Base-by-base conservation (phyloP, 1,140 invertebrate genomes). In the Caenorhabditis tropicalis region DNA sequence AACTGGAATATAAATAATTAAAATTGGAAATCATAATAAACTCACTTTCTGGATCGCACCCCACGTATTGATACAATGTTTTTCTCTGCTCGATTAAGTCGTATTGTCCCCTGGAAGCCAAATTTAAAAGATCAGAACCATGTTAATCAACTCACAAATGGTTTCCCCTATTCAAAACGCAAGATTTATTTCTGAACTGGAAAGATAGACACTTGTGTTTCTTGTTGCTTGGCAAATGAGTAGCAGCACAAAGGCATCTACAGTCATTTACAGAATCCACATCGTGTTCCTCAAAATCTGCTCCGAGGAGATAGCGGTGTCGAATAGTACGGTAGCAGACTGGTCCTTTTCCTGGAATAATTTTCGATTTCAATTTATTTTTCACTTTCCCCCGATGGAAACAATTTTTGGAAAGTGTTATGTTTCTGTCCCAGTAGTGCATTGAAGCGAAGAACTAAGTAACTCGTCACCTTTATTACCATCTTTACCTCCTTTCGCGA, bases 21-120 rank as follows among this genome's bases (percentile, higher is more conserved):
- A 27, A 48, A 43, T 2, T 33, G 12, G 1, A 27, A 43, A 24
- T 21, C 33, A 21, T 3, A 74, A 21, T 21, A 16, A 19, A 33
- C 86, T 83, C 79, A 89, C 89, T 82, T 49, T 86, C 58, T 33
- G 84, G 56, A 27, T 90, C 88, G 36, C 90, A 90, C 3, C 83
- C 88, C 21, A 91, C 79, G 36, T 90, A 91, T 65, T 91, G 87
- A 31, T 91, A 90, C 48, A 89, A 84, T 33, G 83, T 79, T 48
- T 70, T 51, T 29, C 86, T 86, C 43, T 90, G 79, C 49, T 84
- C 89, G 21, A 90, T 84, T 29, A 89, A 65, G 81, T 91, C 89
- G 74, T 83, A 87, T 86, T 90, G 91, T 27, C 89, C 89, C 56
- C 65, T 74, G 4, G 36, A 65, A 65, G 3, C 1, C n/a, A 15